Base-by-base conservation (phyloP, 1,140 invertebrate genomes). In the Theocolax elegans region DNA sequence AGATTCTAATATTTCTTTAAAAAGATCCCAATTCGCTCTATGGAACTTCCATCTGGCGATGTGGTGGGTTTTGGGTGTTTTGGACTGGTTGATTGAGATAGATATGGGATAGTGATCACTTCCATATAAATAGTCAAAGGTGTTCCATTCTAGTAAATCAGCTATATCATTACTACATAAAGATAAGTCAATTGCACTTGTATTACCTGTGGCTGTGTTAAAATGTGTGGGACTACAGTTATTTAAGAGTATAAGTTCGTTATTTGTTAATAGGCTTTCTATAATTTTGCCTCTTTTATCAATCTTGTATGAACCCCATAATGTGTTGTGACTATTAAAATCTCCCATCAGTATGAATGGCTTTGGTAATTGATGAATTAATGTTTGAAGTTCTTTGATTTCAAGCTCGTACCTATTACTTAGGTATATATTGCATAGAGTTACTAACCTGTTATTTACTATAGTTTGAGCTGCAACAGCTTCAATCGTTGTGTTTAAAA, bases 261-360 rank as follows among this genome's bases (percentile, higher is more conserved):
- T 38, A 7, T 38, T 7, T 7, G 6, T 38, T 38, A 38, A 7
- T 38, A 38, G 6, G 12, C 12, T 12, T 38, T 38, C 35, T 38
- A 38, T 38, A 7, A 38, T 38, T 12, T 38, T 6, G 6, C 35
- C 35, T 38, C 35, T 38, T 38, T 12, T 38, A 12, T 38, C 35
- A 10, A 64, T 76, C 59, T 76, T 71, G 4, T 74, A 23, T 25
- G 76, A 79, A 8, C 76, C 78, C 79, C 78, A 83, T 40, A 79
- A 29, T 8, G 51, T 73, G 46, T 80, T 79, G 40, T 82, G 79
- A 19, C 74, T 76, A 35, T 82, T 83, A 59, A 82, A 81, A 38
- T 82, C 80, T 0, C 76, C 75, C 9, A 77, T 9, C 46, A 79
- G 31, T 25, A 82, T 67, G 49, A 76, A 83, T 9, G 75, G 79